Conservation (phyloP, 1,140 invertebrate species). For the Drosophila pseudoananassae region DNA sequence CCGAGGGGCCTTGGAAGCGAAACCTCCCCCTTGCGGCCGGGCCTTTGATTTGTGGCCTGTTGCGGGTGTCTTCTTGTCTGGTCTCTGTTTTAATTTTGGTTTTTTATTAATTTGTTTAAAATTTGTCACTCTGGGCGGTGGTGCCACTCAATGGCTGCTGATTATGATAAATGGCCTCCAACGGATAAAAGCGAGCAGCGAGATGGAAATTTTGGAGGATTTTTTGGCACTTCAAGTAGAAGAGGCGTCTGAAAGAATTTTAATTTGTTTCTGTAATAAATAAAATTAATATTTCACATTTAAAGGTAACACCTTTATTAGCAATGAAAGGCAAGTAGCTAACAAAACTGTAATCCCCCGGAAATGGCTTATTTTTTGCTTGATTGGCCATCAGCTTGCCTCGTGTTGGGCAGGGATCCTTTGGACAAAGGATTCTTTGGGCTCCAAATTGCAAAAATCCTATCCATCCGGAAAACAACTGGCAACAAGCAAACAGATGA, state of each 20-base stretch:
- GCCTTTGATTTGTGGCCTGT: constrained; percentile 41
- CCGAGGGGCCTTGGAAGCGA: constrained; percentile 45
- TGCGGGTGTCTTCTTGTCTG: constrained; percentile 47
- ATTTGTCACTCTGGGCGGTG: constrained; percentile 69
- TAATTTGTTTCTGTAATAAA: neutral
- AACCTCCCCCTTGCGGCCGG: constrained; percentile 20
- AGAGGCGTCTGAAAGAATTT: neutral
- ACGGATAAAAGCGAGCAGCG: constrained; percentile 32
- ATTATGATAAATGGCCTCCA: constrained; percentile 38
- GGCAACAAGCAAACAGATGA: constrained; percentile 48
- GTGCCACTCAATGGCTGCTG: constrained; percentile 40
- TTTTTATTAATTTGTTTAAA: constrained; percentile 80
- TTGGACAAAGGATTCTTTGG: constrained; percentile 4
- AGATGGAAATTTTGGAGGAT: constrained; percentile 22
- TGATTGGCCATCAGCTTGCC: constrained; percentile 31
- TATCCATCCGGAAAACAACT: constrained; percentile 35
- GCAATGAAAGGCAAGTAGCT: neutral
- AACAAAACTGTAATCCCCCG: constrained; percentile 11
- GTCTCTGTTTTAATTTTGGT: constrained; percentile 55
- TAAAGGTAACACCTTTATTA: neutral
- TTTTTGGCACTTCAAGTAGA: constrained; percentile 18
- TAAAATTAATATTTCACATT: neutral
- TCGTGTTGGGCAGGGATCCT: constrained; percentile 18
- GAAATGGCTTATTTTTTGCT: constrained; percentile 30
- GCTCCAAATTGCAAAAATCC: constrained; percentile 13